These are phyloP conservation scores for Drosophila watanabei DNA, from an alignment of 1,140 invertebrate genomes.

Conservation along the genomic window DNA sequence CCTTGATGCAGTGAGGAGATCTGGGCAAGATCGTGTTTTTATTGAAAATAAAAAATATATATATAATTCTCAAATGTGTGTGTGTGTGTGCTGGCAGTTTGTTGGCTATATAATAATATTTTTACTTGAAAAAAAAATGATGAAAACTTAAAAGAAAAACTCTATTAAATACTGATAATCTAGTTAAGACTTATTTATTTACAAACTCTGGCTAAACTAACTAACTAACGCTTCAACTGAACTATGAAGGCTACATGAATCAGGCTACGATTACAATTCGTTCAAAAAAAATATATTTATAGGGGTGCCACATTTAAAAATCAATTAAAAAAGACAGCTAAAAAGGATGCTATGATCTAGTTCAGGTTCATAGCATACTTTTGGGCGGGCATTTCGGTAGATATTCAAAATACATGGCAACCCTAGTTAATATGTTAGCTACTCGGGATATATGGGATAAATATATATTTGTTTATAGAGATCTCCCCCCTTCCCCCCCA, in stretches of 20 bases:
- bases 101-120: conserved; percentile 33
- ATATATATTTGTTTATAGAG: not conserved
- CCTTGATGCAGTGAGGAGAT: conserved; percentile 14
- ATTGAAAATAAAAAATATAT: not conserved
- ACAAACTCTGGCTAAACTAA: conserved; percentile 35
- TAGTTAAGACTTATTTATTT: conserved; percentile 40
- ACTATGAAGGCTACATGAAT: conserved; percentile 37
- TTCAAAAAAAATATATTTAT: conserved; percentile 5
- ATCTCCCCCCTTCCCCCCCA: not conserved
- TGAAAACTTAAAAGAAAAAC: conserved; percentile 13
- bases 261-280: conserved; percentile 44
- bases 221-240: conserved; percentile 42
- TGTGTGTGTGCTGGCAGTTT: conserved; percentile 57
- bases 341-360: not conserved
- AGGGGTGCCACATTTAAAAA: not conserved
- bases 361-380: not conserved
- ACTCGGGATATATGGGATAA: conserved; percentile 1
- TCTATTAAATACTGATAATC: conserved; percentile 23
- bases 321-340: not conserved
- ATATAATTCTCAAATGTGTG: conserved; percentile 13
- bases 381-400: not conserved
- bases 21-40: conserved; percentile 8
- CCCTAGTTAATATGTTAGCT: not conserved
- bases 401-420: not conserved
- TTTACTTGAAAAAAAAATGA: not conserved